Evolutionary conservation across 2,888 invertebrate genomes (phyloP).

Genomic region (Neocrepidodera transversa): DNA sequence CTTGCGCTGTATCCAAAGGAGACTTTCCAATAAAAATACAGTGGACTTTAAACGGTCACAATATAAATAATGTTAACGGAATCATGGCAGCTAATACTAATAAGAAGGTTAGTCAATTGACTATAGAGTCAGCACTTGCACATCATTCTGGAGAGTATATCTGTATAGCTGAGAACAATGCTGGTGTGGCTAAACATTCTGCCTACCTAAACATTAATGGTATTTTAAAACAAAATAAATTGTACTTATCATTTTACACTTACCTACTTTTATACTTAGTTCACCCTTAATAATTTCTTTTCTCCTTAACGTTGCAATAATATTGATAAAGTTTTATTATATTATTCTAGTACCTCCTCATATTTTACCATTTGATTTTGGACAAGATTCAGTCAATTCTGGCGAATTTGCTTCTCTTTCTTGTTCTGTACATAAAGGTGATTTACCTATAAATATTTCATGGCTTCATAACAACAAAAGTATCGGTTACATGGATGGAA

Average conservation of each 20-base stretch:
- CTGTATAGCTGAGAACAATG: conserved; percentile 68
- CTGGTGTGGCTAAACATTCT: conserved; percentile 65
- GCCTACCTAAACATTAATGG: conserved; percentile 57
- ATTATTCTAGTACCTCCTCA: conserved; percentile 75
- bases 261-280: too few relatives aligned
- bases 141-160: conserved; percentile 70
- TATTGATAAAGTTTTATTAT: neutral
- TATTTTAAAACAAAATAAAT: conserved; percentile 34
- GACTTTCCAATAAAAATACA: conserved; percentile 74
- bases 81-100: conserved; percentile 49
- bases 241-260: too few relatives aligned
- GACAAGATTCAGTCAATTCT: conserved; percentile 68
- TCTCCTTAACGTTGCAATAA: neutral
- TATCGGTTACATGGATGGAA: conserved; percentile 51
- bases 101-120: conserved; percentile 43
- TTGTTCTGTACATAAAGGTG: conserved; percentile 75
- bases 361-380: conserved; percentile 79
- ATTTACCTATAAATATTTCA: conserved; percentile 69
- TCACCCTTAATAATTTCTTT: too few relatives aligned
- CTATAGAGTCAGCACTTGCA: conserved; percentile 63
- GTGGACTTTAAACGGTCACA: conserved; percentile 56
- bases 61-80: conserved; percentile 53
- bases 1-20: conserved; percentile 75
- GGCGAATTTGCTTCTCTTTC: conserved; percentile 73
- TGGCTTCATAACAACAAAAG: conserved; percentile 65